Base-by-base conservation (phyloP, 2,888 invertebrate species). In the Acanthopleura granulata region DNA sequence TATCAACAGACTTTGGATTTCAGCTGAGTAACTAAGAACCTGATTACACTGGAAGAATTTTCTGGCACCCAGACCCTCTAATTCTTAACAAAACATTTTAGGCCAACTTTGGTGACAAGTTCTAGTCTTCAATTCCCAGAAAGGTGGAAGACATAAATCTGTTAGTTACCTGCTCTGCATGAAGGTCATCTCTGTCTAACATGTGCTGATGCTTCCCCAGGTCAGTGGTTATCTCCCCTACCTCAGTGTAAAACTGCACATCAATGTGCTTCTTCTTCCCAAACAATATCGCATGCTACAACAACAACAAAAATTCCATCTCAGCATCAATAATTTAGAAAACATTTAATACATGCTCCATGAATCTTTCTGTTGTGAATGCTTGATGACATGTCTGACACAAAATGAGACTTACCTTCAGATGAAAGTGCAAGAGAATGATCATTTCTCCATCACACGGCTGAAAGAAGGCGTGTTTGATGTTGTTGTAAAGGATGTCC, bases 401-500 rank as follows among this genome's bases (percentile, higher is more conserved):
- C 3, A 40, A 57, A 57, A 57, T 4, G 57, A 72, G 66, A 75
- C 82, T 83, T 88, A 94, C 94, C 91, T 97, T 98, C 78, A 99
- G 93, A 92, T 99, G 98, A 91, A 99, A 99, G 93, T 99, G 99
- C 77, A 99, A 92, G 40, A 99, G 92, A 88, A 99, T 99, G 76
- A 99, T 99, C 98, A 99, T 99, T 92, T 99, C 99, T 79, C 97
- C 96, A 90, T 99, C 99, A 88, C 99, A 99, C 0, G 98, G 98
- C 92, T 98, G 98, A 92, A 99, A 99, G 93, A 99, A 97, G 14
- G 99, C 98, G 90, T 99, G 97, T 90, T 98, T 98, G 83, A 99
- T 99, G 91, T 99, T 99, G 92, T 99, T 99, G 91, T 99, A 99
- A 74, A 99, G 92, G 85, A 99, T 99, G 88, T 99, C 99, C 12